These are phyloP conservation scores for Entosphenus tridentatus DNA, from an alignment of 2,113 vertebrate genomes.

Conservation along the genomic window DNA sequence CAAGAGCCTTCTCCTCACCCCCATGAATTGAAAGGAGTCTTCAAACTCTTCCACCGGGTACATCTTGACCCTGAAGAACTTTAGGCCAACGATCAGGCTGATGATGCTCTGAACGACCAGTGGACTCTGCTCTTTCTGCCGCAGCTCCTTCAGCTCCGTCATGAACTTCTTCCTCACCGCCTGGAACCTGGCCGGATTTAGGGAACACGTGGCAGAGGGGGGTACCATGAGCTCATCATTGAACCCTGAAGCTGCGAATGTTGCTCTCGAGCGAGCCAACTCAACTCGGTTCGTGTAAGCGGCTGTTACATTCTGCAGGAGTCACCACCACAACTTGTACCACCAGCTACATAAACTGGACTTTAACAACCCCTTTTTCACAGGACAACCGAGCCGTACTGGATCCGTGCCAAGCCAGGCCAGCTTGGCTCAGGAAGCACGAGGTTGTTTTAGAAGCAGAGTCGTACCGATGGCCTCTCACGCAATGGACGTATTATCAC, in stretches of 20 bases:
- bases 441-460: no score
- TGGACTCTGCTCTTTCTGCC: conserved; percentile 77
- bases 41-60: conserved; percentile 97
- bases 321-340: conserved; percentile 11
- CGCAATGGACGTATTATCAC: no score
- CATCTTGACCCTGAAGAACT: conserved; percentile 98
- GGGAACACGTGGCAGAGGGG: conserved; percentile 1
- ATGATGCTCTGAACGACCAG: conserved; percentile 79
- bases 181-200: conserved; percentile 41
- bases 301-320: conserved; percentile 10
- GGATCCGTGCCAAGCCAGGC: no score
- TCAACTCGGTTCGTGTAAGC: not conserved
- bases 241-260: conserved; percentile 6
- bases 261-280: not conserved
- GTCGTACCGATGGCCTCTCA: no score
- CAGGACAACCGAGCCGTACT: not conserved
- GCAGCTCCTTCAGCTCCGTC: conserved; percentile 74
- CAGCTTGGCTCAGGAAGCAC: no score
- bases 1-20: conserved; percentile 27
- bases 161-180: conserved; percentile 94
- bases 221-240: conserved; percentile 7
- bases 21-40: conserved; percentile 97
- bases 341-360: conserved; percentile 1
- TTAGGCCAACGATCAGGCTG: conserved; percentile 97
- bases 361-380: not conserved